These are phyloP conservation scores for Ochotona curzoniae DNA, from an alignment of 2,113 vertebrate genomes.

Conservation along the genomic window DNA sequence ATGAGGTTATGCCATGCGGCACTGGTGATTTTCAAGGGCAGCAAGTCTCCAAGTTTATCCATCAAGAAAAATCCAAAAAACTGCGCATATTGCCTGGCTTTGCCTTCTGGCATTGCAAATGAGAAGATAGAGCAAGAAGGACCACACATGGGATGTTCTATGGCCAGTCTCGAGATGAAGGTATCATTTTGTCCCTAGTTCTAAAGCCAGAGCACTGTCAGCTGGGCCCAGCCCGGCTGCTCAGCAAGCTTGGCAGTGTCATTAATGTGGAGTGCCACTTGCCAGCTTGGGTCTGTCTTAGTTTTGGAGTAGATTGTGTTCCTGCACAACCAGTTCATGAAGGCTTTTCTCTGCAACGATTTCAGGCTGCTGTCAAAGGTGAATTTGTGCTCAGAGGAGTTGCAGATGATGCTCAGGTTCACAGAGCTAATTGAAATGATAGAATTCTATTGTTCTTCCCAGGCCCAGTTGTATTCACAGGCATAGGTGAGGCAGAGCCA, in stretches of 20 bases:
- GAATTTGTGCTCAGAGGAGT: not conserved
- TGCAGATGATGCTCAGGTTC: not conserved
- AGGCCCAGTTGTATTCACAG: fast-evolving
- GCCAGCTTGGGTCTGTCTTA: not conserved
- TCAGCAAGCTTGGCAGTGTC: not conserved
- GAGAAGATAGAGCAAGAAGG: not conserved
- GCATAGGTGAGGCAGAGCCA: fast-evolving
- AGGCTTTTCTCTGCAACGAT: not conserved
- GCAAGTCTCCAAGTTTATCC: not conserved
- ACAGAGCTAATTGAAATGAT: not conserved
- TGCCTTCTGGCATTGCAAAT: not conserved
- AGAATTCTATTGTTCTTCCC: not conserved
- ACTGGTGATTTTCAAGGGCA: not conserved
- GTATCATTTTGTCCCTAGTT: not conserved
- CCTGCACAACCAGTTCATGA: not conserved
- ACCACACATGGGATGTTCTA: no score
- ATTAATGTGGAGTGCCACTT: not conserved
- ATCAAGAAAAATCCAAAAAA: not conserved
- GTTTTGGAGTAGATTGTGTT: not conserved
- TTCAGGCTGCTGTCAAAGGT: not conserved
- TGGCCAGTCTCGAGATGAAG: not conserved
- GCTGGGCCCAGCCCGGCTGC: fast-evolving
- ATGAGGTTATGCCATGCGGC: fast-evolving
- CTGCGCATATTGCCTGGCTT: not conserved
- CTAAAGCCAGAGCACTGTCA: not conserved